Evolutionary conservation across 2,797 vertebrate species (phyloP).

Genomic region (Perodicticus potto): DNA sequence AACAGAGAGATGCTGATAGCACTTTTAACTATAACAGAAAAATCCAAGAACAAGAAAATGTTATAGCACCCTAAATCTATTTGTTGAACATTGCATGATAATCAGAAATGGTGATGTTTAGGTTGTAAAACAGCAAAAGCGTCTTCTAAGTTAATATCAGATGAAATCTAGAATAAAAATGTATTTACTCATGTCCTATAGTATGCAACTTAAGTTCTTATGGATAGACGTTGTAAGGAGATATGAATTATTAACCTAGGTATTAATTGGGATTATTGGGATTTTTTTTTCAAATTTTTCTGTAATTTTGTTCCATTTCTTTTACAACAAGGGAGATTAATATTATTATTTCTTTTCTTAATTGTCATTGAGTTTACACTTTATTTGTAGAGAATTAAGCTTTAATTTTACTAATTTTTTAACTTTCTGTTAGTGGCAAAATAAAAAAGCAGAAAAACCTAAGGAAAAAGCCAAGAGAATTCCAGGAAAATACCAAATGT

Average conservation of each 20-base stretch:
- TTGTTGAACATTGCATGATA: not conserved
- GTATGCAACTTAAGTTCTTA: not conserved
- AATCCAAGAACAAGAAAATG: not conserved
- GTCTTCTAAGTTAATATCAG: not conserved
- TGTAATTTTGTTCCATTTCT: not conserved
- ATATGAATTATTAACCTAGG: not conserved
- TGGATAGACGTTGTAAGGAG: not conserved
- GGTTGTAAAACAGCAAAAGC: not conserved
- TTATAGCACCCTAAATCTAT: not conserved
- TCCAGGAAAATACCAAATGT: not conserved
- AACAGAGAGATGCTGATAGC: not conserved
- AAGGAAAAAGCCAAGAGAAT: not conserved
- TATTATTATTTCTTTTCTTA: not conserved
- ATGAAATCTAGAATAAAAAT: not conserved
- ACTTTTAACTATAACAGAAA: not conserved
- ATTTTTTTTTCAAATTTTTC: not conserved
- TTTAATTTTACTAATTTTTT: not conserved
- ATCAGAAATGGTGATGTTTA: not conserved
- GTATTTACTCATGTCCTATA: not conserved
- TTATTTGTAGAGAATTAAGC: not conserved
- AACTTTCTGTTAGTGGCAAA: not conserved
- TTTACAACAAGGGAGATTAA: not conserved
- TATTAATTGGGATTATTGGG: not conserved
- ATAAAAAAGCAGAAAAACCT: not conserved
- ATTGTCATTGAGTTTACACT: not conserved